These are phyloP conservation scores for Phylloscopus trochilus DNA, from an alignment of 2,113 vertebrate genomes.

Conservation along the genomic window DNA sequence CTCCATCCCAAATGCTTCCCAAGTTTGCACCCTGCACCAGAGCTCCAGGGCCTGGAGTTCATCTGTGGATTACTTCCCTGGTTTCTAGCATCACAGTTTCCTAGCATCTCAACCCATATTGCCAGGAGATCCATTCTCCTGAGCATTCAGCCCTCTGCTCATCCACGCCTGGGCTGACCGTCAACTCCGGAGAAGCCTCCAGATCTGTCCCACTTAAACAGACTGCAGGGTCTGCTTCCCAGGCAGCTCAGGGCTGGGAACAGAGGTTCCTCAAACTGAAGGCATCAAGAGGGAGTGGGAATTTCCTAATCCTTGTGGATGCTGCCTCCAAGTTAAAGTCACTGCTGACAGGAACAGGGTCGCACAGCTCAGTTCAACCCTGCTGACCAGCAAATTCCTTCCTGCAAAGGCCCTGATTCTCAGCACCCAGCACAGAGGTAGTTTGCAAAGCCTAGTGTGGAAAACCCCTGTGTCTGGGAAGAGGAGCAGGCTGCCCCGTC, in stretches of 20 bases:
- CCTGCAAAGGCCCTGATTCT: neutral
- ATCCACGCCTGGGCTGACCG: neutral
- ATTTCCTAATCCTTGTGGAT: conserved; percentile 46
- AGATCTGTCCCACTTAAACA: neutral
- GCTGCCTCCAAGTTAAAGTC: neutral
- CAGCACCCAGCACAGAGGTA: neutral
- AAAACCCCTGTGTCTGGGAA: conserved; percentile 41
- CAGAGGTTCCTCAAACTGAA: neutral
- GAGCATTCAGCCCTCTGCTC: neutral
- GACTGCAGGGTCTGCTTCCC: neutral
- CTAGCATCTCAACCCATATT: neutral
- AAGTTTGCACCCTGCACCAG: neutral
- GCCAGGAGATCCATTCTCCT: neutral
- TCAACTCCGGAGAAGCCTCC: neutral
- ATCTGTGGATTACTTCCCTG: neutral
- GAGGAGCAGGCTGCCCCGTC: neutral
- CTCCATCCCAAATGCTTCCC: neutral
- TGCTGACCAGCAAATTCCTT: conserved; percentile 43
- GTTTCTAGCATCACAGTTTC: neutral
- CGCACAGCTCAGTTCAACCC: neutral
- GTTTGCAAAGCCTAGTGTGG: neutral
- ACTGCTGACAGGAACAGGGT: conserved; percentile 33
- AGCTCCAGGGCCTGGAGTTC: neutral
- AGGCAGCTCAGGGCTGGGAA: neutral
- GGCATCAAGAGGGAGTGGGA: neutral